A percentile compares a stretch with the other conserved stretches of the same genome.
These are phyloP conservation scores for Mormyrus iriodes DNA, from an alignment of 2,113 vertebrate genomes.

Conservation along the genomic window DNA sequence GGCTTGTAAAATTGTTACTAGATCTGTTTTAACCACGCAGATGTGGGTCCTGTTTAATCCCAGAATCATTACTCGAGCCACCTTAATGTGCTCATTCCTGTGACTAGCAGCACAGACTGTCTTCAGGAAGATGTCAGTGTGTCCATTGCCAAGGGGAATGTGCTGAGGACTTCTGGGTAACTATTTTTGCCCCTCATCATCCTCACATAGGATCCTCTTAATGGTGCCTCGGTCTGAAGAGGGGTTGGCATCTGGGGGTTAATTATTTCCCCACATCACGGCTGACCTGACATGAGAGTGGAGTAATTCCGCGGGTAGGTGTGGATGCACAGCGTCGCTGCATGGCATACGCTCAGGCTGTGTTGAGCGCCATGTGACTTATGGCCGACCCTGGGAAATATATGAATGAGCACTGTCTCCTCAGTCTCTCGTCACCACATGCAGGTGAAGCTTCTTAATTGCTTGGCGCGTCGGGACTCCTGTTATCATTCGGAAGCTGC, in stretches of 20 bases:
- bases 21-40: background rate
- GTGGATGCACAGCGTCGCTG: background rate
- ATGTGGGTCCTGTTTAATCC: background rate
- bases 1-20: background rate
- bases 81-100: background rate
- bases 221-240: background rate
- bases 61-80: background rate
- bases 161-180: slow-evolving; percentile 3
- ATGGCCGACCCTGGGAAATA: background rate
- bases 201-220: background rate
- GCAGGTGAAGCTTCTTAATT: background rate
- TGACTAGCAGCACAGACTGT: background rate
- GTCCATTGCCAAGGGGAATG: background rate
- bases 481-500: background rate
- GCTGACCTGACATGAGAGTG: background rate
- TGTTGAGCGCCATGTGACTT: background rate
- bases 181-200: background rate
- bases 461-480: background rate
- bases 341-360: background rate
- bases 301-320: background rate
- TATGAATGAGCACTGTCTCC: background rate
- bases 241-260: background rate
- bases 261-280: background rate
- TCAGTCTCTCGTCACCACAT: background rate
- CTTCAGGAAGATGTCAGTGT: background rate